Percentiles rank a stretch among this genome's conserved stretches.
phyloP scores from a whole-genome alignment of 2,888 invertebrate species.

The Dryobotodes eremita region DNA sequence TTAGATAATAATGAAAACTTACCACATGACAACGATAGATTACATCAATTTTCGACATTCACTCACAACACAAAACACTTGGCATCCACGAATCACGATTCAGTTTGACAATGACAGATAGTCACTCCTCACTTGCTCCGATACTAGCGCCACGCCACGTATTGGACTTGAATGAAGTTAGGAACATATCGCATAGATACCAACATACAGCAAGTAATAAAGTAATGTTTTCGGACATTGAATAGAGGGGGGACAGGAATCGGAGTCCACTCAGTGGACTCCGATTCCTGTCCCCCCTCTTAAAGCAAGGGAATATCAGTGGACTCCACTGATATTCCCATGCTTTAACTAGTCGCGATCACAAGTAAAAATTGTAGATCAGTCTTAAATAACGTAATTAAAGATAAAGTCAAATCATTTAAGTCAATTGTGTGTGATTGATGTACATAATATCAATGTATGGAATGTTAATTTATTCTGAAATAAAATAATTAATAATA shows the following conservation, averaged over 20 bases:
- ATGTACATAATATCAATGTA: too few relatives aligned
- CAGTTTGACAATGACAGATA: slow-evolving; percentile 71
- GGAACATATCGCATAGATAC: slow-evolving; percentile 10
- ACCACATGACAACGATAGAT: slow-evolving; percentile 87
- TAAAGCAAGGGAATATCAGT: too few relatives aligned
- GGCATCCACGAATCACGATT: slow-evolving; percentile 78
- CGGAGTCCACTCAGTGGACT: too few relatives aligned
- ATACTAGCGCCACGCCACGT: slow-evolving; percentile 87
- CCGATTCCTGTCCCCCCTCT: too few relatives aligned
- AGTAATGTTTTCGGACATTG: slow-evolving; percentile 18
- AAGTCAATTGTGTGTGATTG: too few relatives aligned
- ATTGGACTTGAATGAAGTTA: slow-evolving; percentile 60
- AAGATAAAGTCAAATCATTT: too few relatives aligned
- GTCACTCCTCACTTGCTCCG: slow-evolving; percentile 43
- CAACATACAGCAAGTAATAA: slow-evolving; percentile 30
- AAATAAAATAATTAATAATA: too few relatives aligned
- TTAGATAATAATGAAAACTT: slow-evolving; percentile 74
- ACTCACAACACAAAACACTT: slow-evolving; percentile 89
- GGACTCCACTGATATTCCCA: slow-evolving; percentile 1
- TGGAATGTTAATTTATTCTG: too few relatives aligned
- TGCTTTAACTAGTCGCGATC: too few relatives aligned
- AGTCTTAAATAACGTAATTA: too few relatives aligned
- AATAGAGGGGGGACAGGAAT: not conserved
- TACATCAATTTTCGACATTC: slow-evolving; percentile 82
- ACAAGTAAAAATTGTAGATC: too few relatives aligned